A percentile compares a stretch with the other conserved stretches of the same genome.
Conservation (phyloP, 2,888 invertebrate genomes). For the Brenthis daphne region DNA sequence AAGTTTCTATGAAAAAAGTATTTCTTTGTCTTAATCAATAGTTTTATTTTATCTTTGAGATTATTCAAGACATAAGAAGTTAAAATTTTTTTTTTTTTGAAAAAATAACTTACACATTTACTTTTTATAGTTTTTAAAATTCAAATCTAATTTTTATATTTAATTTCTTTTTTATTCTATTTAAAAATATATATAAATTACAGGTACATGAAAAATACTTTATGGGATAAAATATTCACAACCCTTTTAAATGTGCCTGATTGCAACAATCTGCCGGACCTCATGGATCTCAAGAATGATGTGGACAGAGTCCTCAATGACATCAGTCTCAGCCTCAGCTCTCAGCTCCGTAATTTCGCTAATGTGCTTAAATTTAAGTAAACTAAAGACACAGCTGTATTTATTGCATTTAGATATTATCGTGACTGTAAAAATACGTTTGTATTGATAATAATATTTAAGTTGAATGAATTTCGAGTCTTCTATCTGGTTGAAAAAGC, state of each 20-base stretch:
- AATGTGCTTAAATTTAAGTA: conserved; percentile 81
- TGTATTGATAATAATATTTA: conserved; percentile 65
- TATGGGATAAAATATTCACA: conserved; percentile 92
- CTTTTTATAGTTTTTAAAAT: not conserved
- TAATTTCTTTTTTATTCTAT: not conserved
- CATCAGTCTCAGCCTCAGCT: conserved; percentile 61
- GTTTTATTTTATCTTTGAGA: too few species aligned
- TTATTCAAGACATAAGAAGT: too few species aligned
- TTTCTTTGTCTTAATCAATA: too few species aligned
- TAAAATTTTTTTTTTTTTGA: not conserved
- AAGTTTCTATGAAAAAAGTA: too few species aligned
- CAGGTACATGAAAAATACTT: conserved; percentile 86
- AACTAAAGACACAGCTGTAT: conserved; percentile 66
- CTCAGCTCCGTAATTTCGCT: conserved; percentile 73
- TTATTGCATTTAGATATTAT: conserved; percentile 79
- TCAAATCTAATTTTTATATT: conserved; percentile 3
- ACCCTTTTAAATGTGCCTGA: conserved; percentile 91
- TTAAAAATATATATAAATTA: conserved; percentile 16
- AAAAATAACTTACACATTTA: not conserved
- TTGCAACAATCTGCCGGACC: conserved; percentile 88
- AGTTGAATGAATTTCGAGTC: conserved; percentile 57
- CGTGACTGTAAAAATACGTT: conserved; percentile 73
- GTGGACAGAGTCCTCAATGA: conserved; percentile 67
- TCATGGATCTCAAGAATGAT: conserved; percentile 81
- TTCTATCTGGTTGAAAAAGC: conserved; percentile 49